Evolutionary conservation across 1,140 invertebrate species (phyloP).

Genomic region (Drosophila kepulauana): DNA sequence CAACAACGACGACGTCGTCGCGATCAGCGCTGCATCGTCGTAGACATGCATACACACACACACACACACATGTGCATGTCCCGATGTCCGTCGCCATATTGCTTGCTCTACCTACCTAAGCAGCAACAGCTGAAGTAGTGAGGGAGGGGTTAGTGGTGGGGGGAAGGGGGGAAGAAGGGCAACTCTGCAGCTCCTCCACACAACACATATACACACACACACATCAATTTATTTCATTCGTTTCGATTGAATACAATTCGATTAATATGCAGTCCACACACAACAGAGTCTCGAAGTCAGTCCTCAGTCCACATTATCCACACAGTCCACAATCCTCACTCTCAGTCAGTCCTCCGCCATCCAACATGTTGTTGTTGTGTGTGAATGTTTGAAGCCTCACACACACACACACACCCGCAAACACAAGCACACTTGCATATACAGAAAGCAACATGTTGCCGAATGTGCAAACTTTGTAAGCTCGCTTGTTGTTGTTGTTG

Average conservation of each 20-base stretch:
- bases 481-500: constrained; percentile 6
- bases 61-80: constrained; percentile 13
- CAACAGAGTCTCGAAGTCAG: constrained; percentile 16
- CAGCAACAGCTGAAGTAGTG: constrained; percentile 18
- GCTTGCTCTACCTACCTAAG: constrained; percentile 41
- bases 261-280: constrained; percentile 70
- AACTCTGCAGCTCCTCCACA: constrained; percentile 32
- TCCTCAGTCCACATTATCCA: too few species aligned
- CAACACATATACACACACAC: constrained; percentile 26
- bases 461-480: constrained; percentile 40
- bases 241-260: constrained; percentile 67
- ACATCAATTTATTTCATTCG: constrained; percentile 72
- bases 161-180: constrained; percentile 24
- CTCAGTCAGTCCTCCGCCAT: neutral
- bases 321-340: constrained; percentile 6
- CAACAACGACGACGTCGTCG: constrained; percentile 46
- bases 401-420: constrained; percentile 1
- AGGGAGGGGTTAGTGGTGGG: neutral
- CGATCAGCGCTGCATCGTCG: constrained; percentile 38
- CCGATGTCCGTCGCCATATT: constrained; percentile 10
- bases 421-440: neutral
- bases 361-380: constrained; percentile 9
- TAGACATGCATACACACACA: constrained; percentile 19
- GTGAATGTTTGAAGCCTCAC: constrained; percentile 15
- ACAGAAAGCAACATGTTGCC: constrained; percentile 55